Conservation (phyloP, 2,797 vertebrate species). For the Etheostoma nigrum region DNA sequence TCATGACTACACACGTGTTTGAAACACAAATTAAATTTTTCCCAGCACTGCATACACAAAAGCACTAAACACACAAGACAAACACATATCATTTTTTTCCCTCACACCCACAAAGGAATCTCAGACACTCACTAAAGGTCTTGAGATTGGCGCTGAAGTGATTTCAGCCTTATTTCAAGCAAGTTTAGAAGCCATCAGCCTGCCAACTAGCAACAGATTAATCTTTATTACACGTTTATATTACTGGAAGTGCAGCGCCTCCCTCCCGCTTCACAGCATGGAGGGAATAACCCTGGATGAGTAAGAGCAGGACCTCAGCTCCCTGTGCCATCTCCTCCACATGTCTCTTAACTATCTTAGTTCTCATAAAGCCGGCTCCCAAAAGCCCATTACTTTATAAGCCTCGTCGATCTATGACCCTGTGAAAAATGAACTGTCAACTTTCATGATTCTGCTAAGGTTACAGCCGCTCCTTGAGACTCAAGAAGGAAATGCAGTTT, state of each 20-base stretch:
- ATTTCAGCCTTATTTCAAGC: slow-evolving; percentile 88
- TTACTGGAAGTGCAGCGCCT: slow-evolving; percentile 83
- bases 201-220: slow-evolving; percentile 88
- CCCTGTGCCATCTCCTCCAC: slow-evolving; percentile 81
- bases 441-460: slow-evolving; percentile 89
- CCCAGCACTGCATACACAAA: slow-evolving; percentile 46
- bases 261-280: slow-evolving; percentile 75
- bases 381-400: slow-evolving; percentile 91
- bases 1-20: slow-evolving; percentile 39
- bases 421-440: slow-evolving; percentile 91
- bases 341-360: slow-evolving; percentile 90
- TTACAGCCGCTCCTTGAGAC: slow-evolving; percentile 86
- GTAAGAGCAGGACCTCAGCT: slow-evolving; percentile 84
- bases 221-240: slow-evolving; percentile 91
- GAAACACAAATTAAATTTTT: slow-evolving; percentile 66
- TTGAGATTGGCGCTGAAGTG: slow-evolving; percentile 86
- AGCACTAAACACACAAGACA: slow-evolving; percentile 58
- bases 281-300: slow-evolving; percentile 85
- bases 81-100: slow-evolving; percentile 69
- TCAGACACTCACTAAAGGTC: slow-evolving; percentile 76
- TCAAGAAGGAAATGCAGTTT: slow-evolving; percentile 67
- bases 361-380: slow-evolving; percentile 88
- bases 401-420: slow-evolving; percentile 87
- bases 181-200: slow-evolving; percentile 88
- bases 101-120: slow-evolving; percentile 75